Conservation (phyloP, 2,797 vertebrate species). For the Poeciliopsis presidionis region DNA sequence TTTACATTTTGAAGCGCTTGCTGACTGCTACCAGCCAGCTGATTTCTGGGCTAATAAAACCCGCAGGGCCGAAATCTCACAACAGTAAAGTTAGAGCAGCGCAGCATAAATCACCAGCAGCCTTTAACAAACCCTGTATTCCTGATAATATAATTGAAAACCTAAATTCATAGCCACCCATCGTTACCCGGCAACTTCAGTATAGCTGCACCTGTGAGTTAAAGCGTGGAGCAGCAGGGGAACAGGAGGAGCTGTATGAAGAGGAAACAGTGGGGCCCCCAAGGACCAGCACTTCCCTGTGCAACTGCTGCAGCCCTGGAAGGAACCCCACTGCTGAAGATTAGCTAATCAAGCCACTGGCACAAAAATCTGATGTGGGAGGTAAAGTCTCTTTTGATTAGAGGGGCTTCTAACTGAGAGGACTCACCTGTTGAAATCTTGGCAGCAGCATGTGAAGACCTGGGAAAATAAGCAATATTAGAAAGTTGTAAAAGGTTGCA, state of each 20-base stretch:
- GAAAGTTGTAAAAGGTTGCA: slow-evolving; percentile 6
- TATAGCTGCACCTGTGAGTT: slow-evolving; percentile 27
- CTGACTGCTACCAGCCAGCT: neutral
- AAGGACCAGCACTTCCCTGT: slow-evolving; percentile 23
- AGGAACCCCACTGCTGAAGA: slow-evolving; percentile 34
- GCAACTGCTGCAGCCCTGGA: slow-evolving; percentile 34
- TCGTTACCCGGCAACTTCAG: neutral
- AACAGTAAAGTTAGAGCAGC: neutral
- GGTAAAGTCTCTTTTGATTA: slow-evolving; percentile 30
- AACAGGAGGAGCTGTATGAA: slow-evolving; percentile 15
- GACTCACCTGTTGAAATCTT: slow-evolving; percentile 33
- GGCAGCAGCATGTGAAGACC: slow-evolving; percentile 11
- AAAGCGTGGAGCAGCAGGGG: slow-evolving; percentile 11
- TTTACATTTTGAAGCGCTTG: neutral
- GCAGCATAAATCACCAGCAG: neutral
- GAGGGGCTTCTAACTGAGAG: slow-evolving; percentile 22
- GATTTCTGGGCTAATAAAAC: neutral
- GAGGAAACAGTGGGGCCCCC: slow-evolving; percentile 25
- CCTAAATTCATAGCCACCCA: slow-evolving; percentile 6
- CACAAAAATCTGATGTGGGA: slow-evolving; percentile 16
- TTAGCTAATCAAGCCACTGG: slow-evolving; percentile 46
- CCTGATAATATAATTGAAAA: slow-evolving; percentile 3
- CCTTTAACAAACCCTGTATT: slow-evolving; percentile 5
- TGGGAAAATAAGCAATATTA: slow-evolving; percentile 7
- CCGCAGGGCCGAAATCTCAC: neutral